These are phyloP conservation scores for Megaleporinus macrocephalus DNA, from an alignment of 2,113 vertebrate species.

Conservation along the genomic window DNA sequence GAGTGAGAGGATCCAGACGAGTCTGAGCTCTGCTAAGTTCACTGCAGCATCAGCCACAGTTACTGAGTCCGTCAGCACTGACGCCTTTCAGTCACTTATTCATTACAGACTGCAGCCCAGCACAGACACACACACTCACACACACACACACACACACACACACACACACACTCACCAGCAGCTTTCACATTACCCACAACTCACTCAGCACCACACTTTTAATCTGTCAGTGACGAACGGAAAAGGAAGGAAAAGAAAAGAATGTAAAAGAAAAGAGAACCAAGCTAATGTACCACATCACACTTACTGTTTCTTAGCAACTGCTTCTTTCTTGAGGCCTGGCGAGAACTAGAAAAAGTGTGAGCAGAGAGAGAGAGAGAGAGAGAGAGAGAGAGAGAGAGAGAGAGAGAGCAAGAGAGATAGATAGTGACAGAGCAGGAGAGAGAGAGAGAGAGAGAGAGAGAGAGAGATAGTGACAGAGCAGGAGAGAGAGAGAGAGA, in stretches of 20 bases:
- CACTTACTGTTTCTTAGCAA: constrained; percentile 77
- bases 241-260: not conserved
- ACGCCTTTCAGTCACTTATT: not conserved
- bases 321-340: constrained; percentile 68
- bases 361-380: constrained; percentile 38
- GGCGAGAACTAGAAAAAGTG: not conserved
- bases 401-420: constrained; percentile 44
- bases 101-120: not conserved
- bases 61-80: not conserved
- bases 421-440: no score
- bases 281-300: constrained; percentile 54
- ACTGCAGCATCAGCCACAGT: no score
- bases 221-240: constrained; percentile 55
- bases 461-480: not conserved
- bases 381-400: not conserved
- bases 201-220: not conserved
- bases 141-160: not conserved
- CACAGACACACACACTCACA: not conserved
- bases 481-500: not conserved
- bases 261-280: constrained; percentile 50
- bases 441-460: not conserved
- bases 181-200: not conserved
- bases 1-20: not conserved
- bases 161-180: no score
- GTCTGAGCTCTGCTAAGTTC: no score